phyloP scores from a whole-genome alignment of 35 echinoderm and acorn worm genomes.

The Heliocidaris erythrogramma region DNA sequence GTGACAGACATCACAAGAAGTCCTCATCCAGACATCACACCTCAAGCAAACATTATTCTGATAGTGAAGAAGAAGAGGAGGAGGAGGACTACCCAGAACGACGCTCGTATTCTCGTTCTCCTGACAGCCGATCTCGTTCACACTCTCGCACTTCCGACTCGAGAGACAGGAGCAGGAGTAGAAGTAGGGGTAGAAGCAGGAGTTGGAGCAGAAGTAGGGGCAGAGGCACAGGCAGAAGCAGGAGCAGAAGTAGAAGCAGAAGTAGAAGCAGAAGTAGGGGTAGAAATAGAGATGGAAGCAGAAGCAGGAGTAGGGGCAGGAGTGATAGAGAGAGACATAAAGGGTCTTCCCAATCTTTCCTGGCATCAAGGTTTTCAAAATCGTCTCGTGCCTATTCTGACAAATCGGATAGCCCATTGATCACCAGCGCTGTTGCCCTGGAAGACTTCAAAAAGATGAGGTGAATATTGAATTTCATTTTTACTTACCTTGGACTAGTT shows the following conservation, averaged over 20 bases:
- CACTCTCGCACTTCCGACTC: background rate
- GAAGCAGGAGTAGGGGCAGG: background rate
- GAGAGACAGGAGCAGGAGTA: background rate
- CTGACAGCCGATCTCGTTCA: background rate
- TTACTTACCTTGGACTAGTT: background rate
- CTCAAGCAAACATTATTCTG: background rate
- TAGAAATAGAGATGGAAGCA: background rate
- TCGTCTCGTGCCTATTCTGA: background rate
- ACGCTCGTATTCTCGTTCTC: background rate
- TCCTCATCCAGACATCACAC: background rate
- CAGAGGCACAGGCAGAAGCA: background rate
- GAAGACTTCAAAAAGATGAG: background rate
- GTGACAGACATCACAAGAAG: conserved; percentile 8
- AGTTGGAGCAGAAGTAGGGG: no score
- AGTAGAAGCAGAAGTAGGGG: background rate
- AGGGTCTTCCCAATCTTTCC: background rate
- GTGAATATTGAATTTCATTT: background rate
- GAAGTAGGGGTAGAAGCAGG: no score
- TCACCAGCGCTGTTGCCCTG: background rate
- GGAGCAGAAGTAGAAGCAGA: background rate
- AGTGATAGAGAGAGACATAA: background rate
- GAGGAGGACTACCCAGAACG: background rate
- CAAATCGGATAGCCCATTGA: background rate
- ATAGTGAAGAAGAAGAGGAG: background rate
- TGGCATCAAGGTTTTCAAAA: background rate